These are phyloP conservation scores for Uromys caudimaculatus DNA, from an alignment of 2,797 vertebrate species.

Conservation along the genomic window DNA sequence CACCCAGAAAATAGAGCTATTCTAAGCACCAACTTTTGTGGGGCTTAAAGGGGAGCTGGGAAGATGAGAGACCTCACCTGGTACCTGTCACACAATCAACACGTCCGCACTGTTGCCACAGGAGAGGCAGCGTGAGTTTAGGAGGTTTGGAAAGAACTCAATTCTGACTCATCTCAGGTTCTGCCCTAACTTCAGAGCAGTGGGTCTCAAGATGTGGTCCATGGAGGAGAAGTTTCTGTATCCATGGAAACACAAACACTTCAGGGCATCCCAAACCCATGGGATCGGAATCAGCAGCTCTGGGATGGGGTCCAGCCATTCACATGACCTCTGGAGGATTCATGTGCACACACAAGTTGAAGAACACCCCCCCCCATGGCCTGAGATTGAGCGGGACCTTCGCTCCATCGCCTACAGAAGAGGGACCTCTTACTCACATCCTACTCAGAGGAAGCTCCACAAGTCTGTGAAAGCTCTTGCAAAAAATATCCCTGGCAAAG, in stretches of 20 bases:
- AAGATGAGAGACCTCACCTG: not conserved
- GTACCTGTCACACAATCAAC: not conserved
- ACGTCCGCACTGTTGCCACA: not conserved
- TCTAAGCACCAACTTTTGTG: too few relatives aligned
- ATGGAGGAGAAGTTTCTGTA: not conserved
- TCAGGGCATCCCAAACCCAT: not conserved
- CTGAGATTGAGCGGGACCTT: not conserved
- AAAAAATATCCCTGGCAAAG: not conserved
- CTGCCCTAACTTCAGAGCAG: not conserved
- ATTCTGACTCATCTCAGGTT: not conserved
- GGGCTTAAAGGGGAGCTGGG: not conserved
- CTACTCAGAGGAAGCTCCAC: not conserved
- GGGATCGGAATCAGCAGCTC: not conserved
- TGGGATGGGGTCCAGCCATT: not conserved
- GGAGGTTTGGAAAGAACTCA: not conserved
- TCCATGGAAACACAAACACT: not conserved
- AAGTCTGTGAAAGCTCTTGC: not conserved
- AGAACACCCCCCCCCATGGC: not conserved
- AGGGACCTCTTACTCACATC: rapidly evolving
- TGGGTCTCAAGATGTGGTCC: not conserved
- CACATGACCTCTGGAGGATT: not conserved
- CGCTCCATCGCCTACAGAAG: too few relatives aligned
- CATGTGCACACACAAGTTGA: rapidly evolving
- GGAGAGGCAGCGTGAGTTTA: not conserved
- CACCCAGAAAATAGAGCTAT: not conserved